phyloP scores from a whole-genome alignment of 1,140 invertebrate genomes.

The Bombyx mandarina region DNA sequence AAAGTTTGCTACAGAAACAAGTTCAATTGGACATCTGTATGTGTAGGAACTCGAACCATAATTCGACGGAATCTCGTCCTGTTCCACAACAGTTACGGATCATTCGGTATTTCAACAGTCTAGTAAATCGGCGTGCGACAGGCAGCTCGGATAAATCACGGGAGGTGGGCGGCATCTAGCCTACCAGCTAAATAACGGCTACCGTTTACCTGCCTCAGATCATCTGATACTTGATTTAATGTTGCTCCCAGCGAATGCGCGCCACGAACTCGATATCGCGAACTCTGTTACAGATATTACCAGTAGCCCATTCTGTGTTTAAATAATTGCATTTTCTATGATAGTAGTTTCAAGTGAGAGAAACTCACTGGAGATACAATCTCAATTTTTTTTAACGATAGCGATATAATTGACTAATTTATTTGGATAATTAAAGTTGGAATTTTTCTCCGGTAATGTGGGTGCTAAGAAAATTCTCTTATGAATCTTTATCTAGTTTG shows the following conservation, averaged over 20 bases:
- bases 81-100: constrained; percentile 44
- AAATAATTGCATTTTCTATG: too few species aligned
- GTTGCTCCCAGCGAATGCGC: constrained; percentile 28
- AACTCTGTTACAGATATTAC: constrained; percentile 1
- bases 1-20: too few species aligned
- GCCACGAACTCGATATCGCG: constrained; percentile 20
- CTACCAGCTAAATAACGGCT: constrained; percentile 50
- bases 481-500: too few species aligned
- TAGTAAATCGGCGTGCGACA: constrained; percentile 41
- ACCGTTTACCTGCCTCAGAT: constrained; percentile 64
- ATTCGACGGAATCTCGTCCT: constrained; percentile 36
- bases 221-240: constrained; percentile 66
- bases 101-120: constrained; percentile 47
- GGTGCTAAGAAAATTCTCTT: too few species aligned
- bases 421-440: too few species aligned
- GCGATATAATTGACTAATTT: too few species aligned
- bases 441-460: too few species aligned
- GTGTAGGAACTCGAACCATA: constrained; percentile 8
- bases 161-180: constrained; percentile 37
- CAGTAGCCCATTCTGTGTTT: not conserved
- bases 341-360: too few species aligned
- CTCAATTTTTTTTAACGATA: too few species aligned
- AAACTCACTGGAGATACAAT: too few species aligned
- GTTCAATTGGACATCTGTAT: too few species aligned
- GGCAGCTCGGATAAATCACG: constrained; percentile 55